Evolutionary conservation across 2,888 invertebrate genomes (phyloP).

Genomic region (Lasioglossum morio): DNA sequence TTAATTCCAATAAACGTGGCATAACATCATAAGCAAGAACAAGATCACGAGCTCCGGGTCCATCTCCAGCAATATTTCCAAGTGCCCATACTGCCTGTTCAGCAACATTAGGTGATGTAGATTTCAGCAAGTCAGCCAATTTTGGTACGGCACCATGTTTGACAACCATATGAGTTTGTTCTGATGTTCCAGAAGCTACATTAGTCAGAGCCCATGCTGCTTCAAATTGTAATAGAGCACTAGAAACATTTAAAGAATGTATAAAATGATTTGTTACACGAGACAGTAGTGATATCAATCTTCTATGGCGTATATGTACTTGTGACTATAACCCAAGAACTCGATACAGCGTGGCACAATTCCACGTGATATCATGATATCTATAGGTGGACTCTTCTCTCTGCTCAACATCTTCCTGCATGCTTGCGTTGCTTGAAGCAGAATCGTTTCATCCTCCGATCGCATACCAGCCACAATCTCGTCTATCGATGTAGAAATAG

Average conservation of each 20-base stretch:
- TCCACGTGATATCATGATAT: slow-evolving; percentile 92
- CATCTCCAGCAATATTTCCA: slow-evolving; percentile 98
- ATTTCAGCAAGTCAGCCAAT: slow-evolving; percentile 90
- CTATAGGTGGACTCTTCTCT: slow-evolving; percentile 96
- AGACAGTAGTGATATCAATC: slow-evolving; percentile 9
- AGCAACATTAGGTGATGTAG: slow-evolving; percentile 89
- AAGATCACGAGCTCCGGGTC: slow-evolving; percentile 91
- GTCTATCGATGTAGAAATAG: slow-evolving; percentile 87
- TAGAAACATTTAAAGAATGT: slow-evolving; percentile 78
- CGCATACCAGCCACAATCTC: slow-evolving; percentile 91
- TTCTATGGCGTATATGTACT: slow-evolving; percentile 86
- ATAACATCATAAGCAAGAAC: slow-evolving; percentile 91
- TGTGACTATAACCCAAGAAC: slow-evolving; percentile 89
- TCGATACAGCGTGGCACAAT: slow-evolving; percentile 93
- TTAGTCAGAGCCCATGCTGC: slow-evolving; percentile 99
- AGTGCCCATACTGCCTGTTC: slow-evolving; percentile 99
- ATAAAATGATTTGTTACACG: not conserved
- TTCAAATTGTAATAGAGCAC: slow-evolving; percentile 94
- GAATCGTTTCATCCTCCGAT: slow-evolving; percentile 87
- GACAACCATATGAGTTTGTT: slow-evolving; percentile 95
- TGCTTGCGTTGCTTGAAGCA: slow-evolving; percentile 91
- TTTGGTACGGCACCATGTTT: slow-evolving; percentile 94
- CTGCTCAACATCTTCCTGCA: slow-evolving; percentile 95
- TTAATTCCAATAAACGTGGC: slow-evolving; percentile 89
- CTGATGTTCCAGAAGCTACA: slow-evolving; percentile 97